Base-by-base conservation (phyloP, 2,888 invertebrate species). In the Aleiodes testaceus region DNA sequence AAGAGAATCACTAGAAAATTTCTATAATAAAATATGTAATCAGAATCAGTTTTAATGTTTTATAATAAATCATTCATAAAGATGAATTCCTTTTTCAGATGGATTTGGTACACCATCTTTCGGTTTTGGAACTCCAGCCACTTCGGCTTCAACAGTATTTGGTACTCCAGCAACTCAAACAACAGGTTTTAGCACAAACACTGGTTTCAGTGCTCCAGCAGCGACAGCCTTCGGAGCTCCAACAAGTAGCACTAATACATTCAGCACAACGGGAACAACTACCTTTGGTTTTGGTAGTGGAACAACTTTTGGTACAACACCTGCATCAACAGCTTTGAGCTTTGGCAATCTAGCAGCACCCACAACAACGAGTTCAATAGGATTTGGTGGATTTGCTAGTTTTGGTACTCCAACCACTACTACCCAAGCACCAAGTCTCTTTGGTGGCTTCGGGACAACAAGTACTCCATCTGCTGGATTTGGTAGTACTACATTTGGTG, bases 131-230 rank as follows among this genome's bases (percentile, higher is more conserved):
- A 82, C 87, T 20, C 82, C 88, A 7, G 81, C 87, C 47, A 88
- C 90, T 12, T 87, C 90, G 12, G 88, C 90, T 4, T 88, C 91
- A 0, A 88, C 90, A 16, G 84, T 91, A 0, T 91, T 91, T 75
- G 90, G 90, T 3, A 79, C 87, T 7, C 83, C 85, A 12, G 79
- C 84, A 16, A 84, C 82, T n/a, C 86, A 78, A 72, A 78, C 77
- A 72, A 80, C 82, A 53, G 85, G 77, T 4, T 91, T 91, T 79
- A 90, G 90, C 22, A 79, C 75, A 71, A 74, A 67, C 85, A 82
- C 80, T 52, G 78, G 80, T 0, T 84, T 84, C 67, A 82, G 80
- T 9, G 82, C 87, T 6, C 87, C 89, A 45, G 84, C 89, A 65
- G 88, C 89, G 47, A 89, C 90, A 76, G 88, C 90, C 26, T 84